phyloP scores from a whole-genome alignment of 2,888 invertebrate genomes.

The Oxycera nigricornis region DNA sequence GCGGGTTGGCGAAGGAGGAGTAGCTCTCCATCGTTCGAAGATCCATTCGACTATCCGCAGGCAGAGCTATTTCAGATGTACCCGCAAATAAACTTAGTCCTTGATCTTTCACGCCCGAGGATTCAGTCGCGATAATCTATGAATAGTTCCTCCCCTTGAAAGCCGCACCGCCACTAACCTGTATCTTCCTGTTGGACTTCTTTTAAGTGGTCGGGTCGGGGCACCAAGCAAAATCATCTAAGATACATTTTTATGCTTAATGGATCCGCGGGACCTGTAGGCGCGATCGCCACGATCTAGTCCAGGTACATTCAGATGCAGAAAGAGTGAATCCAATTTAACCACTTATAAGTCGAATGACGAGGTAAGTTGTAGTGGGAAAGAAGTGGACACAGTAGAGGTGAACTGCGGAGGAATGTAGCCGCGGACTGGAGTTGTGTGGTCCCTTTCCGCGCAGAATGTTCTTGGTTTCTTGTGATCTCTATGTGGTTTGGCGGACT shows the following conservation, averaged over 20 bases:
- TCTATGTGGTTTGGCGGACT: constrained; percentile 2
- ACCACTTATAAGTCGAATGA: constrained; percentile 29
- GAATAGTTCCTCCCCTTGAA: constrained; percentile 11
- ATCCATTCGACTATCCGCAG: no score
- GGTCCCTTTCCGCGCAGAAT: constrained; percentile 7
- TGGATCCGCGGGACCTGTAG: constrained; percentile 17
- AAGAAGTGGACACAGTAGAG: not conserved
- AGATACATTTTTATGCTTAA: constrained; percentile 3
- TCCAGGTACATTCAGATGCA: not conserved
- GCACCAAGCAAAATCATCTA: not conserved
- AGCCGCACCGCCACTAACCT: no score
- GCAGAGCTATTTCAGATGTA: no score
- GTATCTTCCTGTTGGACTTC: no score
- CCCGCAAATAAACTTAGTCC: constrained; percentile 33
- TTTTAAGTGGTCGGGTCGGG: not conserved
- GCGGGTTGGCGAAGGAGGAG: no score
- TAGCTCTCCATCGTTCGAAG: no score
- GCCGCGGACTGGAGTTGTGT: constrained; percentile 26
- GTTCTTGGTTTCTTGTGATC: constrained; percentile 26
- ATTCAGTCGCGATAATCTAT: constrained; percentile 22
- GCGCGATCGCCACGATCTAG: not conserved
- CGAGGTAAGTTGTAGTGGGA: no score
- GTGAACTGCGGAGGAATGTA: constrained; percentile 12
- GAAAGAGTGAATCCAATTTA: not conserved
- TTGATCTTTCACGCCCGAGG: constrained; percentile 16